Percentiles rank a stretch among this genome's conserved stretches.
Conservation (phyloP, 2,113 vertebrate species). For the Serinus canaria region DNA sequence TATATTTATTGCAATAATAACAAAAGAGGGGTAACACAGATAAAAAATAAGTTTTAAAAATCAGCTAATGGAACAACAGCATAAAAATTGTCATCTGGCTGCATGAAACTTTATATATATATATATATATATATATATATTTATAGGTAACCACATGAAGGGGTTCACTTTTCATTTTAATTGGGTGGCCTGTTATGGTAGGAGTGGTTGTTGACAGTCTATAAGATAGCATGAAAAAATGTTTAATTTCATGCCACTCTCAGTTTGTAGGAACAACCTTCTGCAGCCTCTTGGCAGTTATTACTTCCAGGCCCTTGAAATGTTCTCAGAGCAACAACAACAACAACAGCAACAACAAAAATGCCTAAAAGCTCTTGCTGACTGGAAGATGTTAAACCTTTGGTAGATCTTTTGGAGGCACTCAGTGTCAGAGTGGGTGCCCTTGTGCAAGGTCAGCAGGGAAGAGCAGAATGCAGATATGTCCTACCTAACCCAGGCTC, state of each 20-base stretch:
- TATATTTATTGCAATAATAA: neutral
- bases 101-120: neutral
- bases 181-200: neutral
- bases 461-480: neutral
- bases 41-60: neutral
- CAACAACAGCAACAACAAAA: neutral
- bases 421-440: fast-evolving
- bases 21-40: neutral
- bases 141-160: neutral
- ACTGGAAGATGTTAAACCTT: neutral
- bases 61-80: neutral
- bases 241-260: neutral
- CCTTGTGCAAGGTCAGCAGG: neutral
- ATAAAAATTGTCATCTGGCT: neutral
- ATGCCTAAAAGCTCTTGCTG: neutral
- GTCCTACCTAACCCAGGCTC: neutral
- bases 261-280: neutral
- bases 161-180: neutral
- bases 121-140: no score
- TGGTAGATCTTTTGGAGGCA: neutral
- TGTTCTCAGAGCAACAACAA: neutral
- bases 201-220: neutral
- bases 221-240: neutral
- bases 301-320: neutral
- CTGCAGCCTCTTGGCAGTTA: neutral